These are phyloP conservation scores for Vombatus ursinus DNA, from an alignment of 2,113 vertebrate genomes.

Conservation along the genomic window DNA sequence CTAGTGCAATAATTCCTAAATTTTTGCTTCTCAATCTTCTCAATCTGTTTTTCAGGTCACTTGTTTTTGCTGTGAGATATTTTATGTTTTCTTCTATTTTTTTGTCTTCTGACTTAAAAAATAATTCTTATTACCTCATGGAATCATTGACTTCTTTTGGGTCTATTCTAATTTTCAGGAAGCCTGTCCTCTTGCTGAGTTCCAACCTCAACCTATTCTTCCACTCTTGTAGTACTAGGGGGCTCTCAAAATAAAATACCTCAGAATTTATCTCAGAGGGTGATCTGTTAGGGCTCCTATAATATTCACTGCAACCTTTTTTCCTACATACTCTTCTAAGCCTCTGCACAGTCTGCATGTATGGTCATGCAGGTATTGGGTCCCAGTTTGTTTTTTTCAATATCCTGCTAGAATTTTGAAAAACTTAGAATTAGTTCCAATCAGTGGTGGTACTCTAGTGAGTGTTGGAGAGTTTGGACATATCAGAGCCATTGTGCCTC, in stretches of 20 bases:
- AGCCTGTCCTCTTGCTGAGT: too few species aligned
- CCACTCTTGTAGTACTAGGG: neutral
- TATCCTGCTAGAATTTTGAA: neutral
- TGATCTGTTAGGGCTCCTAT: neutral
- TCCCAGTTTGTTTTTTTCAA: neutral
- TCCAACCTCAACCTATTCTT: neutral
- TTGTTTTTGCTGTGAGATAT: neutral
- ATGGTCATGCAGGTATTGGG: neutral
- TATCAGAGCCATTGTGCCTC: neutral
- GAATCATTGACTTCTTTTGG: neutral
- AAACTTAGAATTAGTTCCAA: neutral
- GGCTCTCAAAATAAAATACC: neutral
- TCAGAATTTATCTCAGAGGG: neutral
- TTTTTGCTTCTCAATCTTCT: neutral
- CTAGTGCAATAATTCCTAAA: neutral
- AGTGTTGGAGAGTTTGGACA: neutral
- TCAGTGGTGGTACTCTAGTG: neutral
- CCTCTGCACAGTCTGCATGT: neutral
- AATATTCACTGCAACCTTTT: neutral
- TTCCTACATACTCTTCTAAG: neutral
- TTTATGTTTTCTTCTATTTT: neutral
- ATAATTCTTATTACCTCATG: neutral
- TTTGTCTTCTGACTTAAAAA: neutral
- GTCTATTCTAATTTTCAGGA: neutral
- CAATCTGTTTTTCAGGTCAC: neutral